Evolutionary conservation across 2,888 invertebrate genomes (phyloP), one percentile per base, ranked within the genome.

Genomic region (Brachyopa scutellaris): DNA sequence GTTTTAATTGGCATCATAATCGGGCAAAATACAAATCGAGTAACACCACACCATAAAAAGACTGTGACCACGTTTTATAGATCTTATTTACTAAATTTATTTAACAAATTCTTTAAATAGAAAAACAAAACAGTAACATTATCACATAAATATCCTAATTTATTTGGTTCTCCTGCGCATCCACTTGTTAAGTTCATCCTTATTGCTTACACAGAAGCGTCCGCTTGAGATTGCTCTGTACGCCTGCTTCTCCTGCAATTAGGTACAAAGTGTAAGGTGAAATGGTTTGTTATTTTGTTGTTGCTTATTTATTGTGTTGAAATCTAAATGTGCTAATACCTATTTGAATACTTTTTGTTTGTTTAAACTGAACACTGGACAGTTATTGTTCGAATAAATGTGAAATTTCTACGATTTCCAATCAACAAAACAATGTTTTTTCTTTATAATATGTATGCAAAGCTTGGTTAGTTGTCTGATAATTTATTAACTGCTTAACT

Each of bases 161-260:
- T 69, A 76, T 82, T 82, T 82, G 82, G 76, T 76, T 53, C 42
- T 55, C 47, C 66, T 62, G 45, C 47, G 64, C 66, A 66, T 59
- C 61, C 53, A 13, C 17, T 70, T 31, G 55, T 55, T 62, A 23
- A 64, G 51, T 69, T 49, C 8, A 15, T 31, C 29, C 38, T 26
- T 40, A 13, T 47, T 38, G 42, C 64, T 70, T 70, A 82, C 38
- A 66, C 47, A 59, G 70, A 61, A 15, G 40, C 53, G 31, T 72
- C 76, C n/a, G 82, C 70, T 47, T 76, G 80, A 70, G 70, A 76
- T 70, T 76, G 64, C 51, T 49, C 74, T 57, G 69, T 69, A 23
- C 61, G 66, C 19, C 21, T 70, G 40, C 21, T 42, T 49, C 31
- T 64, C 1, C 82, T 76, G 64, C 51, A 76, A 80, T 11, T 23